Percentiles rank a stretch among this genome's conserved stretches.
Evolutionary conservation across 2,113 vertebrate species (phyloP).

Genomic region (Azemiops feae): DNA sequence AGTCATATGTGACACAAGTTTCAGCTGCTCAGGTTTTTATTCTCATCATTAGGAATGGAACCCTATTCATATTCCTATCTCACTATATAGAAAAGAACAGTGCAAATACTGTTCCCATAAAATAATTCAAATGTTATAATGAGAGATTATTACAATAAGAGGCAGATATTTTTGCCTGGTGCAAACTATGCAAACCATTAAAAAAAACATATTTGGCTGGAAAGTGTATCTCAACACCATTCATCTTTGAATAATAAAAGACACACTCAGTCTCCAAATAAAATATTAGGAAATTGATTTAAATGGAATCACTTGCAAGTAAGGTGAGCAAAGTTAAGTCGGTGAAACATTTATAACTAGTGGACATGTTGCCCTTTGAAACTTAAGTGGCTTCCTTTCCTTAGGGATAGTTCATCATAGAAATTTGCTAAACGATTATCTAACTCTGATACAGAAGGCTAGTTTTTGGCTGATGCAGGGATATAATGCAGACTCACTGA

Average conservation of each 20-base stretch:
- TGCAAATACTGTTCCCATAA: fast-evolving
- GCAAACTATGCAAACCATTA: not conserved
- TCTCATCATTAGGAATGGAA: slow-evolving; percentile 37
- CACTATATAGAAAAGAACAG: not conserved
- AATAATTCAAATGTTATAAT: fast-evolving
- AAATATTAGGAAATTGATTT: not conserved
- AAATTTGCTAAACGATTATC: not conserved
- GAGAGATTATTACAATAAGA: not conserved
- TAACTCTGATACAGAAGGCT: not conserved
- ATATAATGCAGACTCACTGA: not conserved
- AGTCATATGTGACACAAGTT: slow-evolving; percentile 49
- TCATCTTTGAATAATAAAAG: not conserved
- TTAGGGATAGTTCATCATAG: fast-evolving
- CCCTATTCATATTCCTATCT: not conserved
- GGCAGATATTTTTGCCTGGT: not conserved
- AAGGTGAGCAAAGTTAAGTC: not conserved
- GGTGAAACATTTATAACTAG: not conserved
- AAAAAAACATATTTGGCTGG: not conserved
- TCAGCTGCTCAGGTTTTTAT: slow-evolving; percentile 22
- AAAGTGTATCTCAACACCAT: not conserved
- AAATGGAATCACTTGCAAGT: not conserved
- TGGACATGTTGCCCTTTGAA: not conserved
- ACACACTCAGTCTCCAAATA: not conserved
- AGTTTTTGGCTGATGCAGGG: not conserved
- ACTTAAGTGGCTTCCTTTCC: fast-evolving